Evolutionary conservation across 2,797 vertebrate species (phyloP).

Genomic region (Vireo griseus): DNA sequence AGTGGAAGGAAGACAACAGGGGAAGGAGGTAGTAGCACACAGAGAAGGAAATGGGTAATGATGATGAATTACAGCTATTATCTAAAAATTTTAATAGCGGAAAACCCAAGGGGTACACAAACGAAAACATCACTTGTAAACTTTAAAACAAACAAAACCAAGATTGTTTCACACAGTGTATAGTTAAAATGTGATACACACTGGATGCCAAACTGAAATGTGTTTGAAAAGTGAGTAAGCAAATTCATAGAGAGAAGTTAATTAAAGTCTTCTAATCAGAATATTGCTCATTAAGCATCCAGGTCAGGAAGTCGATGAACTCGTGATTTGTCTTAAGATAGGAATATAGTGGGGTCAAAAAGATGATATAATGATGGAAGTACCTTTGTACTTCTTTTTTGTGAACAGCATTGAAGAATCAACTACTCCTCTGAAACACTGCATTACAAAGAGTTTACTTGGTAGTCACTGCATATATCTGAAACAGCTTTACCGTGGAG

Average conservation of each 20-base stretch:
- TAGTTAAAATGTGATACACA: not conserved
- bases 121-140: not conserved
- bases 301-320: not conserved
- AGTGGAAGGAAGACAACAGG: not conserved
- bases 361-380: not conserved
- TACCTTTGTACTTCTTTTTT: not conserved
- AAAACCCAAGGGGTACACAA: not conserved
- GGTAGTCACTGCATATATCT: not conserved
- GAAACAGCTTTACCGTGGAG: not conserved
- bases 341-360: not conserved
- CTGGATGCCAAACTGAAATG: not conserved
- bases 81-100: not conserved
- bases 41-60: not conserved
- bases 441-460: not conserved
- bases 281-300: not conserved
- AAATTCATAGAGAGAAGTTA: not conserved
- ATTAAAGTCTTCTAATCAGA: not conserved
- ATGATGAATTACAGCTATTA: not conserved
- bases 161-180: not conserved
- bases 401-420: not conserved
- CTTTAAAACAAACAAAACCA: not conserved
- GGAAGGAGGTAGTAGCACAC: not conserved
- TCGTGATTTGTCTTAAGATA: not conserved
- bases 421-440: not conserved
- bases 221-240: not conserved